These are phyloP conservation scores for Jacana jacana DNA, from an alignment of 2,113 vertebrate species.

Conservation along the genomic window DNA sequence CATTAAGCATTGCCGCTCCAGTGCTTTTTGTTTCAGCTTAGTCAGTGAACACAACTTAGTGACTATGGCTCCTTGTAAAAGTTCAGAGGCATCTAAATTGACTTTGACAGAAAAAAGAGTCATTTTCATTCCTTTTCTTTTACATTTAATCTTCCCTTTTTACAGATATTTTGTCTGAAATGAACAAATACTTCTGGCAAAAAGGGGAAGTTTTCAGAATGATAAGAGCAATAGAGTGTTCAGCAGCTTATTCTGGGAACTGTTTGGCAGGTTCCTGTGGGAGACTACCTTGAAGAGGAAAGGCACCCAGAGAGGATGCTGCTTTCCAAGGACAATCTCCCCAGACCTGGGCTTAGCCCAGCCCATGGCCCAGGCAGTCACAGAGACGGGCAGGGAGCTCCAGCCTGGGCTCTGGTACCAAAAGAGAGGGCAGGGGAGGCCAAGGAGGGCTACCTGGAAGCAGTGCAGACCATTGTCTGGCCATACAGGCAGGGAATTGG, in stretches of 20 bases:
- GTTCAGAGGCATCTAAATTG: not conserved
- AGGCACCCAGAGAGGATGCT: accelerated
- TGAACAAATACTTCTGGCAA: not conserved
- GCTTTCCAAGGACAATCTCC: not conserved
- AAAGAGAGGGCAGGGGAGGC: not conserved
- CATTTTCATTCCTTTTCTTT: not conserved
- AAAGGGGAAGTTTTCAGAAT: not conserved
- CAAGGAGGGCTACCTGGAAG: not conserved
- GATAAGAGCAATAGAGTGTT: not conserved
- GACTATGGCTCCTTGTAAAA: not conserved
- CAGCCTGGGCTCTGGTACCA: not conserved
- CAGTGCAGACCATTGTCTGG: accelerated
- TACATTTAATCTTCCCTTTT: not conserved
- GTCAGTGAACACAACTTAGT: not conserved
- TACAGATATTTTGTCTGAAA: not conserved
- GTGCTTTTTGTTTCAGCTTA: not conserved
- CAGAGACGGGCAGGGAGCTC: not conserved
- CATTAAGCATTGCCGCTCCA: not conserved
- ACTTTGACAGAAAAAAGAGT: not conserved
- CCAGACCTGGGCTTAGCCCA: not conserved
- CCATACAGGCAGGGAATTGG: not conserved
- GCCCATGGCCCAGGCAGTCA: not conserved
- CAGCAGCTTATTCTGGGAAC: not conserved
- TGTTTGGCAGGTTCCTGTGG: not conserved
- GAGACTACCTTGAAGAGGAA: not conserved